Base-by-base conservation (phyloP, 2,888 invertebrate genomes). In the Drosophila mimica region DNA sequence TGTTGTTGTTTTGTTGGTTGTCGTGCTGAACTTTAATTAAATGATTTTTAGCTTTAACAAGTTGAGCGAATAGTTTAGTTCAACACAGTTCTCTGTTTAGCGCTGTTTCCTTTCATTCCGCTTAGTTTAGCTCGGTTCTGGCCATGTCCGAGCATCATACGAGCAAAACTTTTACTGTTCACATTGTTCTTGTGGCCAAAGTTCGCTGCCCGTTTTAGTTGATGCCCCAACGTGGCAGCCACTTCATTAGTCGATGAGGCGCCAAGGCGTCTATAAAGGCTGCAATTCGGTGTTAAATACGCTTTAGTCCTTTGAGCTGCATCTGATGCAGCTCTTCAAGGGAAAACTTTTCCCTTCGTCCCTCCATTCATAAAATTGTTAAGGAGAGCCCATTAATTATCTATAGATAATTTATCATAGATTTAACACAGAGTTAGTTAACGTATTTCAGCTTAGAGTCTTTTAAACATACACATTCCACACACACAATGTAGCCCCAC, bases 21-120 rank as follows among this genome's bases (percentile, higher is more conserved):
- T 38, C 67, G 68, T 69, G 63, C 65, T 65, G 30, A 76, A 89
- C 83, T 85, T 88, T 79, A 89, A 88, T 88, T 88, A 85, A 88
- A 88, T 91, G 91, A 88, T 89, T 88, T 89, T 80, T 70, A 74
- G 89, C 85, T 74, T 79, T 62, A 53, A 67, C 87, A 83, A 90
- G 89, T 79, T 89, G 61, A 54, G 38, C 63, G 63, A 57, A 81
- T 74, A 66, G 77, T 81, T 78, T 56, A 49, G 82, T 52, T 68
- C 20, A 30, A 30, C 30, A 17, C 6, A n/a, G 51, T 51, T 51
- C 28, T 40, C n/a, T 36, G 28, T 56, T 38, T 56, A 28, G 56
- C 28, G 13, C 28, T 28, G 28, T 56, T 56, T 38, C 38, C 56
- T 7, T 13, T n/a, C 40, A 43, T 43, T 60, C 28, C 17, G 53